phyloP scores from a whole-genome alignment of 2,888 invertebrate genomes.

The Litoditis marina region DNA sequence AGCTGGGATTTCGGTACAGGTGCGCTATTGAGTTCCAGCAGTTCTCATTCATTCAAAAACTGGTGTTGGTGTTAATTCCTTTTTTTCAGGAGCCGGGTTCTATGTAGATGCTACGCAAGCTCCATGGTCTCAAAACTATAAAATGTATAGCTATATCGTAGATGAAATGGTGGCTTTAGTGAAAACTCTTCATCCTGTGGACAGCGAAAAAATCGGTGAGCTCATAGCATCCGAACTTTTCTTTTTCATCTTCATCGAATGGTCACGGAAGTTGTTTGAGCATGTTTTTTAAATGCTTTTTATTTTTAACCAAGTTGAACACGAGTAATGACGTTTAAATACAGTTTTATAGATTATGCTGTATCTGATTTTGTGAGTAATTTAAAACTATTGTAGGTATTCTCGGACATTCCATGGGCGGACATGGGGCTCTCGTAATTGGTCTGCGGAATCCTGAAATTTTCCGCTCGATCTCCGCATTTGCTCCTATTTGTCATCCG shows the following conservation, averaged over 20 bases:
- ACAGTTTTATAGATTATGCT: too few relatives aligned
- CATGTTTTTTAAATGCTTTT: neutral
- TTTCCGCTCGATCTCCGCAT: conserved; percentile 80
- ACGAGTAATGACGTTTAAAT: too few relatives aligned
- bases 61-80: conserved; percentile 92
- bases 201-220: conserved; percentile 23
- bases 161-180: conserved; percentile 47
- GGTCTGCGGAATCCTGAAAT: conserved; percentile 70
- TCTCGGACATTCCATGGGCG: conserved; percentile 78
- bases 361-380: too few relatives aligned
- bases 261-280: too few relatives aligned
- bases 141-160: conserved; percentile 92
- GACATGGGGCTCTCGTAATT: conserved; percentile 80
- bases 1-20: conserved; percentile 90
- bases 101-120: conserved; percentile 85
- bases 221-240: neutral
- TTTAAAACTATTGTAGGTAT: conserved; percentile 74
- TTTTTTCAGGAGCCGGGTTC: conserved; percentile 75
- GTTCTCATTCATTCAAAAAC: conserved; percentile 66
- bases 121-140: conserved; percentile 88
- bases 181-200: conserved; percentile 20
- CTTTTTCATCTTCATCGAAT: too few relatives aligned
- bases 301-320: conserved; percentile 52
- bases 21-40: neutral
- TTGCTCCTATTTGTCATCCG: conserved; percentile 91